A percentile compares a stretch with the other conserved stretches of the same genome.
phyloP scores from a whole-genome alignment of 2,888 invertebrate genomes.

The Amiota minor region DNA sequence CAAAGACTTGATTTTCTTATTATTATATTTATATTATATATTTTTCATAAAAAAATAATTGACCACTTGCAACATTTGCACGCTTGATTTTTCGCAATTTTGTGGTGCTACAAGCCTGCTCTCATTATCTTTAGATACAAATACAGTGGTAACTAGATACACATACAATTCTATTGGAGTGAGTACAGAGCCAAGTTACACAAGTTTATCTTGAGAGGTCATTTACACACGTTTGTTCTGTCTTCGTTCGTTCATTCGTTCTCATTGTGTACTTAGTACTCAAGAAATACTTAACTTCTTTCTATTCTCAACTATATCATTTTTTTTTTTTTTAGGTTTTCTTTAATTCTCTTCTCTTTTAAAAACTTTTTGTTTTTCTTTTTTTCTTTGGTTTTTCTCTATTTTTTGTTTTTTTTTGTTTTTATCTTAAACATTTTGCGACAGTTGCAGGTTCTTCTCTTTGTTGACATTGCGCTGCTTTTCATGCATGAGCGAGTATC shows the following conservation, averaged over 20 bases:
- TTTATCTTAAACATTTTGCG: neutral
- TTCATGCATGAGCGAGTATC: constrained; percentile 40
- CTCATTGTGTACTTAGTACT: constrained; percentile 45
- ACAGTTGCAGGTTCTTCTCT: too few relatives aligned
- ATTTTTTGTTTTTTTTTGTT: constrained; percentile 9
- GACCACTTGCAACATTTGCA: too few relatives aligned
- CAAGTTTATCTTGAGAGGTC: constrained; percentile 69
- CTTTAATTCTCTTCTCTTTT: neutral
- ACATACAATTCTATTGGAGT: too few relatives aligned
- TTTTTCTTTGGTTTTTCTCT: constrained; percentile 14
- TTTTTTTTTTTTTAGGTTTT: neutral
- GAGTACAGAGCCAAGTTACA: constrained; percentile 22
- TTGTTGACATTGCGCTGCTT: constrained; percentile 36
- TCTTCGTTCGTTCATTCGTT: constrained; percentile 34
- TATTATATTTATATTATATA: constrained; percentile 36
- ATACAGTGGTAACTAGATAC: too few relatives aligned
- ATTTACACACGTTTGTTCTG: constrained; percentile 59
- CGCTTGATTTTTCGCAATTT: too few relatives aligned
- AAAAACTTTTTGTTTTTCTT: constrained; percentile 21
- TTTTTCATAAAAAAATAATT: too few relatives aligned
- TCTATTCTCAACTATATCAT: constrained; percentile 42
- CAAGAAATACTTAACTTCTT: constrained; percentile 44
- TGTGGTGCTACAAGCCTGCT: too few relatives aligned
- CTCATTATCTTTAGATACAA: too few relatives aligned
- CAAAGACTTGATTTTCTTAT: neutral